phyloP scores from a whole-genome alignment of 1,140 invertebrate genomes.

The Periplaneta americana region DNA sequence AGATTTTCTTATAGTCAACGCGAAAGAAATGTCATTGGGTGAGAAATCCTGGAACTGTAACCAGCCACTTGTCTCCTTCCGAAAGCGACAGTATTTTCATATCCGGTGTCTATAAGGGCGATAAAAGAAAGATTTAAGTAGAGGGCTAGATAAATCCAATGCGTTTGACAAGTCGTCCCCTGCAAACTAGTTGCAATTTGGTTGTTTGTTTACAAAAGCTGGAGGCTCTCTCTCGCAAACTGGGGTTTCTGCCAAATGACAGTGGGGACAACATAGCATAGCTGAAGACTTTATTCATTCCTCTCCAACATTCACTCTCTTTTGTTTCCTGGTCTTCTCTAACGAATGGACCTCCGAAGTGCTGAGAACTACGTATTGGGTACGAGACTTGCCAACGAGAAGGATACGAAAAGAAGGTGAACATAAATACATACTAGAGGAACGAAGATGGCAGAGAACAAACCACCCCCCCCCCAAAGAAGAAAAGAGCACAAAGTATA shows the following conservation, averaged over 20 bases:
- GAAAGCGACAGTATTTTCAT: neutral
- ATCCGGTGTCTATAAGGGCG: neutral
- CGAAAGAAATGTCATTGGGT: too few species aligned
- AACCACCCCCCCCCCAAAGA: neutral
- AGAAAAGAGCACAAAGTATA: neutral
- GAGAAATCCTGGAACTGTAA: too few species aligned
- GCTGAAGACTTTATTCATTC: neutral
- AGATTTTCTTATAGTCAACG: too few species aligned
- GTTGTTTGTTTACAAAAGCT: neutral
- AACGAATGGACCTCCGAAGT: neutral
- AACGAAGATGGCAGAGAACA: neutral
- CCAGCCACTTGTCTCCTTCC: too few species aligned
- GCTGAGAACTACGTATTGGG: neutral
- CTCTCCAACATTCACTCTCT: neutral
- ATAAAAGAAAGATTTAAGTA: neutral
- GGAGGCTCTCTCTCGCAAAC: neutral
- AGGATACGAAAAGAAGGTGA: neutral
- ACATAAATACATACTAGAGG: neutral
- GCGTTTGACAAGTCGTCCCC: neutral
- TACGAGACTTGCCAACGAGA: neutral
- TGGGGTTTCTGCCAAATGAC: neutral
- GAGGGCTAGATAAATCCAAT: neutral
- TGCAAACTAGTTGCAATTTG: neutral
- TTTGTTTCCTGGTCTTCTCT: neutral
- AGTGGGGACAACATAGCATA: neutral